Evolutionary conservation across 2,888 invertebrate species (phyloP), one percentile per base, ranked within the genome.

Genomic region (Drosophila hamatofila): DNA sequence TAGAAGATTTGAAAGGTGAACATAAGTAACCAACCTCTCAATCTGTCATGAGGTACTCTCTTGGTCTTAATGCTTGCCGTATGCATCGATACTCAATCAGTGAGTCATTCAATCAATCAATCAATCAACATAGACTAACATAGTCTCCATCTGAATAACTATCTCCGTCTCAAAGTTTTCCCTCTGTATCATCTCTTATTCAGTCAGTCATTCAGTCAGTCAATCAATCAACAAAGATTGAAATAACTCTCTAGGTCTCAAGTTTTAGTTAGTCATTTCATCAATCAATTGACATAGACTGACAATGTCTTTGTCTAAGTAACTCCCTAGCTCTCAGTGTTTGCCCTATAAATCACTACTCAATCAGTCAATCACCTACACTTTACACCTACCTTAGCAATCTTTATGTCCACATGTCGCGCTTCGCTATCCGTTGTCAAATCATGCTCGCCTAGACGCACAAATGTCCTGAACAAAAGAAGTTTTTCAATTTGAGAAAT

Each of bases 401-500:
- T 94, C 0, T 93, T 93, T 11, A 96, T 92, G 86, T 96, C 95
- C 9, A 95, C 90, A 60, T 91, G 92, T 0, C 94, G 94, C 0
- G 94, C 93, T 42, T 95, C 95, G 14, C 94, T 93, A 2, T 95
- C 95, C 0, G 94, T 92, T 5, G 94, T 94, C 30, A 97, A 89
- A 92, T 97, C 95, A 84, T 97, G 94, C 83, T 97, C 97, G 0
- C 97, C 97, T 0, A 97, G 91, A 1, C 97, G 94, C 0, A 96
- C 96, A 74, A 89, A 91, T 23, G 37, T 52, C n/a, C 52, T 52
- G 8, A 49, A 12, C 7, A 18, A 3, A 8, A 33, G n/a, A 49
- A 21, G 67, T 67, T 56, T 21, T 92, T 91, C 18, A 23, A 11
- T 8, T 11, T 2, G 3, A 6, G 18, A 49, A 5, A 5, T 46